A percentile compares a stretch with the other conserved stretches of the same genome.
Evolutionary conservation across 2,888 invertebrate species (phyloP).

Genomic region (Zygothrica quintamaculata): DNA sequence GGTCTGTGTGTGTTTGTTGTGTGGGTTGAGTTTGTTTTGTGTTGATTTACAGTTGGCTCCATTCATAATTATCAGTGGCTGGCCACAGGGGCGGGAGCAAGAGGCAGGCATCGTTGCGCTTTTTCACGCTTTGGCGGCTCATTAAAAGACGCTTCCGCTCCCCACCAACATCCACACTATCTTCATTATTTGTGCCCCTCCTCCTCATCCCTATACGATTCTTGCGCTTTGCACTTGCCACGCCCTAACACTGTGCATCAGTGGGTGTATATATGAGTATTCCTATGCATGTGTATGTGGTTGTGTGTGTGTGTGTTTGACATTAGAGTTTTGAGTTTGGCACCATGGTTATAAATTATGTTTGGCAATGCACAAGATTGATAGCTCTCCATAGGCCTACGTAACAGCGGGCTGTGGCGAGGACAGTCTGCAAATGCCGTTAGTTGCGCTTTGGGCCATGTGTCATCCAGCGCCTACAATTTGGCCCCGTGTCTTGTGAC

Average conservation of each 20-base stretch:
- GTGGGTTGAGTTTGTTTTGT: constrained; percentile 73
- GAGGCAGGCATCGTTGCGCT: constrained; percentile 64
- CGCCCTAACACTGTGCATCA: constrained; percentile 42
- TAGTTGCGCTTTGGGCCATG: constrained; percentile 43
- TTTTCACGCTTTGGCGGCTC: constrained; percentile 79
- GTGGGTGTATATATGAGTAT: constrained; percentile 13
- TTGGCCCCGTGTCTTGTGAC: constrained; percentile 59
- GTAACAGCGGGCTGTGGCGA: constrained; percentile 24
- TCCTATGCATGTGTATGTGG: constrained; percentile 12
- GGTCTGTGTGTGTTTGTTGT: constrained; percentile 41
- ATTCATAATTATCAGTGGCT: constrained; percentile 73
- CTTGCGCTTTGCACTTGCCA: constrained; percentile 45
- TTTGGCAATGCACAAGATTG: constrained; percentile 73
- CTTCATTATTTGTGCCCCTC: no score
- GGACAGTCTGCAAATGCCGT: constrained; percentile 50
- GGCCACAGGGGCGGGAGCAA: neutral
- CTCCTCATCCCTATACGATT: no score
- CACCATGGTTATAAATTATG: constrained; percentile 74
- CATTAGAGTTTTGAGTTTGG: constrained; percentile 42
- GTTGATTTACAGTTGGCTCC: constrained; percentile 76
- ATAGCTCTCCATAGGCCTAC: constrained; percentile 60
- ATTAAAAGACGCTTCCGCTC: constrained; percentile 57
- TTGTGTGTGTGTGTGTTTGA: constrained; percentile 27
- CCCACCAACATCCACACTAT: constrained; percentile 7
- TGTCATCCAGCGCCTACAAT: constrained; percentile 47